A percentile compares a stretch with the other conserved stretches of the same genome.
Conservation (phyloP, 2,113 vertebrate species). For the Epinephelus lanceolatus region DNA sequence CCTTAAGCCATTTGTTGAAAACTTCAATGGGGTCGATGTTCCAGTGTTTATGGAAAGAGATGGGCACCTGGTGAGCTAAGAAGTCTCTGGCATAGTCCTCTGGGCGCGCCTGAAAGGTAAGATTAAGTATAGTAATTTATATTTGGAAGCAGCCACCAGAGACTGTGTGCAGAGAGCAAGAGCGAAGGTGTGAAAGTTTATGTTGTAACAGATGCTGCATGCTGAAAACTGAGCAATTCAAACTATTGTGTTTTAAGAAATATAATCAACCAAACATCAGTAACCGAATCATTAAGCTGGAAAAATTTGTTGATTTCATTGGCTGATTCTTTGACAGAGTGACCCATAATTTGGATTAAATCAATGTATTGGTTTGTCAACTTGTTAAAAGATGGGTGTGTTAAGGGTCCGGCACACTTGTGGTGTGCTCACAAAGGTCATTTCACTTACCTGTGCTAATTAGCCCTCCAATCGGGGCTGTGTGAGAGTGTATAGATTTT, state of each 20-base stretch:
- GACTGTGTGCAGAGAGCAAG: constrained; percentile 4
- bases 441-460: background rate
- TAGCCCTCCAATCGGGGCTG: background rate
- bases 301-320: background rate
- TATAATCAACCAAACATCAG: background rate
- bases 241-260: background rate
- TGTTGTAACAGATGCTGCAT: background rate
- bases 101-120: constrained; percentile 89
- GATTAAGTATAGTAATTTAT: constrained; percentile 64
- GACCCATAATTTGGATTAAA: background rate
- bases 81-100: constrained; percentile 93
- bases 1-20: constrained; percentile 91
- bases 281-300: background rate
- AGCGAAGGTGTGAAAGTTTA: constrained; percentile 15
- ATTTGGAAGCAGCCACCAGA: constrained; percentile 45
- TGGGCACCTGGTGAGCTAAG: constrained; percentile 94
- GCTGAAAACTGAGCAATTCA: background rate
- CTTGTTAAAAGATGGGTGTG: background rate
- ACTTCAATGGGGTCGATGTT: constrained; percentile 94
- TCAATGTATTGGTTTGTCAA: background rate
- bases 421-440: background rate
- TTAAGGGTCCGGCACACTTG: background rate
- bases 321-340: background rate
- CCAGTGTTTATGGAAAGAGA: constrained; percentile 99
- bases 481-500: background rate